phyloP scores from a whole-genome alignment of 2,888 invertebrate species.

The Branchellion lobata region DNA sequence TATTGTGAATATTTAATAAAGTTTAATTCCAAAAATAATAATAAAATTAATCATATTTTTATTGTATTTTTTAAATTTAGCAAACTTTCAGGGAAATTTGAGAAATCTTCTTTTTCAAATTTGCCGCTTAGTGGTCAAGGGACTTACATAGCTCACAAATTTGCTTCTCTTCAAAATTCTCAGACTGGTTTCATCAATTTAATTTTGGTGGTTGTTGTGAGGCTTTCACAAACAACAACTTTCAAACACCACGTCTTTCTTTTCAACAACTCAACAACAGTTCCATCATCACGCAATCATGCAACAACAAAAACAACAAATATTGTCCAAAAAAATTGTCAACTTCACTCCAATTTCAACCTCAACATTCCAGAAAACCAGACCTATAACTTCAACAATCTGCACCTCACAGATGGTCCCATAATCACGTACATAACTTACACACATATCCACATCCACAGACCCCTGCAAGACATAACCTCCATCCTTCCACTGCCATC shows the following conservation, averaged over 20 bases:
- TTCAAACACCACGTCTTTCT: neutral
- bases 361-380: neutral
- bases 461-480: neutral
- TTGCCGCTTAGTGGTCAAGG: neutral
- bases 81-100: neutral
- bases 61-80: neutral
- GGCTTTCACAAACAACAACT: no score
- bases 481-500: neutral
- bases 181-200: neutral
- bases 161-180: neutral
- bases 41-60: neutral
- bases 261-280: neutral
- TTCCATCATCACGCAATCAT: no score
- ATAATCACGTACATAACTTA: neutral
- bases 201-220: neutral
- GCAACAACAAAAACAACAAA: no score
- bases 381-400: neutral
- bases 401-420: slow-evolving; percentile 3
- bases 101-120: neutral
- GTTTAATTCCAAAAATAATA: neutral
- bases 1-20: neutral
- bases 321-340: neutral
- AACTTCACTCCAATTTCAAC: neutral
- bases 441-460: neutral
- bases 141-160: neutral